A percentile compares a stretch with the other conserved stretches of the same genome.
phyloP scores from a whole-genome alignment of 1,140 invertebrate genomes.

The Pararge aegeria region DNA sequence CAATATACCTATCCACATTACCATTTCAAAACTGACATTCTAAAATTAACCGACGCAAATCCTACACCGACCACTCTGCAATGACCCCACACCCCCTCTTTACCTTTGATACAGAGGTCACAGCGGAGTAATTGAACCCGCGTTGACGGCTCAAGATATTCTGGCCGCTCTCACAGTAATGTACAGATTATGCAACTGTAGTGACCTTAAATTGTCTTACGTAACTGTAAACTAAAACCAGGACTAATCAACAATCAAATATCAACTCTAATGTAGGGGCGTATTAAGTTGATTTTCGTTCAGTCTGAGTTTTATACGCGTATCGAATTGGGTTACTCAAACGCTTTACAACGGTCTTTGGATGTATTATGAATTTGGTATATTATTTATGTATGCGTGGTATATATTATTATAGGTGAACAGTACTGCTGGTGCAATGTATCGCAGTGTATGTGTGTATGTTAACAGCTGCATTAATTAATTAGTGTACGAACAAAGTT shows the following conservation, averaged over 20 bases:
- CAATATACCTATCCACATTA: constrained; percentile 36
- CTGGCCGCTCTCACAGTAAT: constrained; percentile 33
- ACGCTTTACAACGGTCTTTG: constrained; percentile 35
- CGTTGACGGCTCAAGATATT: constrained; percentile 25
- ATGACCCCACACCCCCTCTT: constrained; percentile 23
- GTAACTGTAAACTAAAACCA: constrained; percentile 39
- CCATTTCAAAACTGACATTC: constrained; percentile 42
- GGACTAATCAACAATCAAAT: constrained; percentile 20
- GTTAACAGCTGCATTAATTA: constrained; percentile 19
- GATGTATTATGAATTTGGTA: constrained; percentile 23
- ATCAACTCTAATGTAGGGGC: constrained; percentile 14
- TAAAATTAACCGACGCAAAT: constrained; percentile 45
- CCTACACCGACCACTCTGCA: constrained; percentile 21
- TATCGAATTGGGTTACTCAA: constrained; percentile 42
- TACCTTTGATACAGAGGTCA: constrained; percentile 13
- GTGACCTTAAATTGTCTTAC: constrained; percentile 44
- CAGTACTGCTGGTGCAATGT: constrained; percentile 25
- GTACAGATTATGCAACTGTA: constrained; percentile 39
- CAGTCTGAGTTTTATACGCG: not conserved
- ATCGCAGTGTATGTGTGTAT: constrained; percentile 25
- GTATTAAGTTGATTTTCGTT: constrained; percentile 6
- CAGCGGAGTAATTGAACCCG: constrained; percentile 27
- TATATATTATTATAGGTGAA: constrained; percentile 26
- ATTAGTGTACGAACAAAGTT: constrained; percentile 18
- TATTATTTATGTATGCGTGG: constrained; percentile 21